These are phyloP conservation scores for Hippocampus barbouri DNA, from an alignment of 2,113 vertebrate species.

Conservation along the genomic window DNA sequence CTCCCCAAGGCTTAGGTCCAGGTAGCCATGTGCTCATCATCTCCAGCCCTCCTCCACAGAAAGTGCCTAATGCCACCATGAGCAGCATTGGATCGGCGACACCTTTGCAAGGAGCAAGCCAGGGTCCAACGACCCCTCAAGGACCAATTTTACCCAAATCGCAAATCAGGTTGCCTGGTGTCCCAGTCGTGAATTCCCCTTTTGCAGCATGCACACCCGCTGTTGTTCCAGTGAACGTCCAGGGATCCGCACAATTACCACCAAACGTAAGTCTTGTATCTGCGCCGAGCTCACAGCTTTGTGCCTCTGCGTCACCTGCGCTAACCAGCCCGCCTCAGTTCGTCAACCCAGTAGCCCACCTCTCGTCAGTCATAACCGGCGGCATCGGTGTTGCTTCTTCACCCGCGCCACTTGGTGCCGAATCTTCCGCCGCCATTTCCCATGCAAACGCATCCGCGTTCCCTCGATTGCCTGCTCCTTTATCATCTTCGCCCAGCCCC, in stretches of 20 bases:
- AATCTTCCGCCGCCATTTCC: conserved; percentile 27
- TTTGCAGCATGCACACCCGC: conserved; percentile 45
- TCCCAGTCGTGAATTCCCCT: conserved; percentile 37
- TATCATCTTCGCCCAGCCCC: conserved; percentile 20
- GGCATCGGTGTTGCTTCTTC: conserved; percentile 18
- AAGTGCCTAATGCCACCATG: conserved; percentile 57
- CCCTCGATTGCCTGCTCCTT: conserved; percentile 27
- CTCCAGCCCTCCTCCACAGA: conserved; percentile 66
- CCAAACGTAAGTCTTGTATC: conserved; percentile 48
- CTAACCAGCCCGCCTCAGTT: conserved; percentile 25
- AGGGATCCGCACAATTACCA: conserved; percentile 21
- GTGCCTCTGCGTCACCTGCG: conserved; percentile 26
- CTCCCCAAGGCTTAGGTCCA: conserved; percentile 87
- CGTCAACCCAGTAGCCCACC: conserved; percentile 14
- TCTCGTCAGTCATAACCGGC: conserved; percentile 30
- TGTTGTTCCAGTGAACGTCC: conserved; percentile 19
- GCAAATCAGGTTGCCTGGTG: conserved; percentile 29
- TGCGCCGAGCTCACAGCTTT: conserved; percentile 23
- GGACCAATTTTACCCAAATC: conserved; percentile 35
- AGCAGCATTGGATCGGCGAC: conserved; percentile 19
- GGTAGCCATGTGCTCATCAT: conserved; percentile 91
- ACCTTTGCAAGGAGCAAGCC: conserved; percentile 27
- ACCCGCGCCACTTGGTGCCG: conserved; percentile 8
- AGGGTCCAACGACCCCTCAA: conserved; percentile 18
- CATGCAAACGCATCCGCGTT: conserved; percentile 18